A percentile compares a stretch with the other conserved stretches of the same genome.
Conservation (phyloP, 2,113 vertebrate species). For the Catharus bicknelli region DNA sequence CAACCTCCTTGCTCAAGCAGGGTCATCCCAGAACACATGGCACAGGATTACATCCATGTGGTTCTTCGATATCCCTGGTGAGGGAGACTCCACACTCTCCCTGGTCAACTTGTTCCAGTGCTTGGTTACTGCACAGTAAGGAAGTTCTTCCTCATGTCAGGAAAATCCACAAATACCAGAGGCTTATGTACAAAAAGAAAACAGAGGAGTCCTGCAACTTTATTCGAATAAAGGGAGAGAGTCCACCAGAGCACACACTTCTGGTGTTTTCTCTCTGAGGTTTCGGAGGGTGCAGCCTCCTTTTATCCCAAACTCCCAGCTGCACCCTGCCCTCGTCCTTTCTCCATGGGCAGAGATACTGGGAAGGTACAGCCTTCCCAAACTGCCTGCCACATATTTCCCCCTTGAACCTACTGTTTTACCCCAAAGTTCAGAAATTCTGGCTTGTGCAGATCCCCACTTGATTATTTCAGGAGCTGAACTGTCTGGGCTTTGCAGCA, state of each 20-base stretch:
- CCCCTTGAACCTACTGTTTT: neutral
- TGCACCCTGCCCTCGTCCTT: fast-evolving
- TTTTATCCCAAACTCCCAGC: fast-evolving
- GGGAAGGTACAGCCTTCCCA: neutral
- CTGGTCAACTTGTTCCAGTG: neutral
- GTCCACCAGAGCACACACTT: fast-evolving
- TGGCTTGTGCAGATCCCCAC: neutral
- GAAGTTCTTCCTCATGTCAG: neutral
- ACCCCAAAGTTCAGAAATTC: neutral
- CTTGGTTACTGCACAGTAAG: neutral
- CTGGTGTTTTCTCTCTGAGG: fast-evolving
- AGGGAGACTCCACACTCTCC: neutral
- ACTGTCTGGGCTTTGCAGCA: neutral
- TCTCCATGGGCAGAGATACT: neutral
- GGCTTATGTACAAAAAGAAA: neutral
- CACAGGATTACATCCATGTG: neutral
- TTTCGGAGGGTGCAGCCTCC: fast-evolving
- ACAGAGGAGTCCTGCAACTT: neutral
- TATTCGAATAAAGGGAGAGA: fast-evolving
- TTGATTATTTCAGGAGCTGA: fast-evolving
- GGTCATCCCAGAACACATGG: neutral
- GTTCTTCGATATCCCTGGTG: neutral
- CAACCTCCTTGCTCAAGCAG: neutral
- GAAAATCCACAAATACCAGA: neutral
- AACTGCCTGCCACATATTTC: neutral